A percentile compares a stretch with the other conserved stretches of the same genome.
These are phyloP conservation scores for Oncorhynchus mykiss DNA, from an alignment of 2,113 vertebrate genomes.

Conservation along the genomic window DNA sequence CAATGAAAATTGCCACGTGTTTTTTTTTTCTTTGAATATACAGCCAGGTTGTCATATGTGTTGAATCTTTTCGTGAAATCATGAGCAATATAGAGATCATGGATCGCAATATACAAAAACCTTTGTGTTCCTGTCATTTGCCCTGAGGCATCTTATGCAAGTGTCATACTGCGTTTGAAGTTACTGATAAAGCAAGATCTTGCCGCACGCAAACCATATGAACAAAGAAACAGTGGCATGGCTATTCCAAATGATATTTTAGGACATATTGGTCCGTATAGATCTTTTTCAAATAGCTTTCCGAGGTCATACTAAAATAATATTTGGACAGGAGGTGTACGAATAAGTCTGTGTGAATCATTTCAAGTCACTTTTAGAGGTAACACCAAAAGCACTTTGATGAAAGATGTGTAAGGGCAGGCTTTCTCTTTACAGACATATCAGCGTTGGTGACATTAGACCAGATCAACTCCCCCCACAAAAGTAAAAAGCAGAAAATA, in stretches of 20 bases:
- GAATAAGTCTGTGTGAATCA: too few species aligned
- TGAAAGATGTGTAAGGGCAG: not conserved
- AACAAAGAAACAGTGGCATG: not conserved
- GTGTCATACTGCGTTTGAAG: slow-evolving; percentile 20
- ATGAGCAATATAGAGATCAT: slow-evolving; percentile 24
- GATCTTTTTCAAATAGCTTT: slow-evolving; percentile 21
- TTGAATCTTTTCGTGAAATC: slow-evolving; percentile 16
- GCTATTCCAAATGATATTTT: not conserved
- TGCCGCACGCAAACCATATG: not conserved
- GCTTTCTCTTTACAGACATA: slow-evolving; percentile 19
- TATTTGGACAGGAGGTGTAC: too few species aligned
- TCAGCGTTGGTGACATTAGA: slow-evolving; percentile 8
- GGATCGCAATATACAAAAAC: slow-evolving; percentile 40
- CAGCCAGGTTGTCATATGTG: slow-evolving; percentile 20
- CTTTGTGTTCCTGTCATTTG: slow-evolving; percentile 49
- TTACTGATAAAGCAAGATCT: slow-evolving; percentile 5
- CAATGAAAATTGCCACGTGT: slow-evolving; percentile 2
- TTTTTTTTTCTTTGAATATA: slow-evolving; percentile 31
- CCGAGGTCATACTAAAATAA: too few species aligned
- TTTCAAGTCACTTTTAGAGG: slow-evolving; percentile 14
- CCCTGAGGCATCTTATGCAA: slow-evolving; percentile 46
- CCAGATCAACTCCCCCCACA: not conserved
- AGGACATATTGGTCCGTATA: slow-evolving; percentile 42
- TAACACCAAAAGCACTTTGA: not conserved
- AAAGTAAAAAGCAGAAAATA: not conserved